Conservation (phyloP, 2,113 vertebrate species). For the Vimba vimba region DNA sequence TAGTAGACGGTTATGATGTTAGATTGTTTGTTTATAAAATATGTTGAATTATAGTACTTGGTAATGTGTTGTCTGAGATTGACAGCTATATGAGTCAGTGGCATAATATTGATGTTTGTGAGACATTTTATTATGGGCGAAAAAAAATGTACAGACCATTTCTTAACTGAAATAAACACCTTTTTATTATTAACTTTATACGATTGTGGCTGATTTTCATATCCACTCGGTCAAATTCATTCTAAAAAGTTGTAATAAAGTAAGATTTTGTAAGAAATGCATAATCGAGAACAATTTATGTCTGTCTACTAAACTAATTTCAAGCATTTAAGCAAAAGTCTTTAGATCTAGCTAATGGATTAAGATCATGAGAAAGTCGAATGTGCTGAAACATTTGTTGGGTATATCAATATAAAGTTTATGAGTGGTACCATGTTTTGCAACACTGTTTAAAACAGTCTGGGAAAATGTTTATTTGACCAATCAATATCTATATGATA, state of each 20-base stretch:
- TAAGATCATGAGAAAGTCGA: background rate
- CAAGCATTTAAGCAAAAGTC: background rate
- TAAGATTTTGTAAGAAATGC: background rate
- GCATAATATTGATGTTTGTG: background rate
- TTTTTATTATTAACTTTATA: no score
- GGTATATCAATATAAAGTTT: no score
- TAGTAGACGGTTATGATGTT: background rate
- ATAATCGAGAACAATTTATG: background rate
- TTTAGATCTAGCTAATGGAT: background rate
- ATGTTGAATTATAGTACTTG: background rate
- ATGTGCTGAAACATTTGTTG: no score
- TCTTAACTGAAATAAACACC: background rate
- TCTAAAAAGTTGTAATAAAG: background rate
- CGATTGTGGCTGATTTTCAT: no score
- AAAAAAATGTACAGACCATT: no score
- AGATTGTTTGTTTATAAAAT: background rate
- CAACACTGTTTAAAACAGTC: no score
- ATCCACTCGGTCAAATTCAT: background rate
- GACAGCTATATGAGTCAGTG: background rate
- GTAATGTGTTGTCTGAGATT: background rate
- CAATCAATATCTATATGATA: no score
- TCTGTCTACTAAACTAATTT: background rate
- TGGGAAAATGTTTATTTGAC: no score
- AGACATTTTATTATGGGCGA: background rate
- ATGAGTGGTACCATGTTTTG: no score